Conservation (phyloP, 2,888 invertebrate genomes). For the Spatulosminthurus flaviceps region DNA sequence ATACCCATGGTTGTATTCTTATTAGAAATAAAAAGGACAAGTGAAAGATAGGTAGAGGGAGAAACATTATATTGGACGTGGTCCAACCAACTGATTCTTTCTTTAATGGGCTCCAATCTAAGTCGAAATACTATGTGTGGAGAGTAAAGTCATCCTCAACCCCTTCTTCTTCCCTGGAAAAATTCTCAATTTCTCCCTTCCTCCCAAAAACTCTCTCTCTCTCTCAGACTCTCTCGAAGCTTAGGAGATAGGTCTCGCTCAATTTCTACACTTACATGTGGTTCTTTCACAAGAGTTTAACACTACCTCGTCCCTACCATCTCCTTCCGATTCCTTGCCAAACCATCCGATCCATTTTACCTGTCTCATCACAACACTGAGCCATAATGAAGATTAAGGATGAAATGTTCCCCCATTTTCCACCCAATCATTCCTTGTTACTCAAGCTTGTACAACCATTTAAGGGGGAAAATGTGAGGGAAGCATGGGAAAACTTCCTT, state of each 20-base stretch:
- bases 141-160: neutral
- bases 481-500: no score
- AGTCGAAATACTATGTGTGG: constrained; percentile 24
- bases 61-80: neutral
- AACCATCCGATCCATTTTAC: constrained; percentile 7
- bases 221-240: no score
- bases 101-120: neutral
- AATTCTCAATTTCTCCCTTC: no score
- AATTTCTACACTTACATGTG: no score
- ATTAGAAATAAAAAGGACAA: constrained; percentile 24
- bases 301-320: neutral
- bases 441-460: constrained; percentile 12
- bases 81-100: constrained; percentile 15
- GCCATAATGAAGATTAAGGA: constrained; percentile 22
- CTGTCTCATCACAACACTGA: constrained; percentile 12
- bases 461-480: neutral
- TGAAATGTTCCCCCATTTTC: neutral
- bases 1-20: neutral
- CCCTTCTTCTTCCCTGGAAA: neutral
- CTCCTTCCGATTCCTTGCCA: constrained; percentile 1
- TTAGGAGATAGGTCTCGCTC: no score
- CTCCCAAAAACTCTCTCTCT: no score
- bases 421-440: neutral
- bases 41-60: constrained; percentile 19
- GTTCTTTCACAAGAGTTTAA: no score